Conservation (phyloP, 2,113 vertebrate genomes). For the Vireo altiloquus region DNA sequence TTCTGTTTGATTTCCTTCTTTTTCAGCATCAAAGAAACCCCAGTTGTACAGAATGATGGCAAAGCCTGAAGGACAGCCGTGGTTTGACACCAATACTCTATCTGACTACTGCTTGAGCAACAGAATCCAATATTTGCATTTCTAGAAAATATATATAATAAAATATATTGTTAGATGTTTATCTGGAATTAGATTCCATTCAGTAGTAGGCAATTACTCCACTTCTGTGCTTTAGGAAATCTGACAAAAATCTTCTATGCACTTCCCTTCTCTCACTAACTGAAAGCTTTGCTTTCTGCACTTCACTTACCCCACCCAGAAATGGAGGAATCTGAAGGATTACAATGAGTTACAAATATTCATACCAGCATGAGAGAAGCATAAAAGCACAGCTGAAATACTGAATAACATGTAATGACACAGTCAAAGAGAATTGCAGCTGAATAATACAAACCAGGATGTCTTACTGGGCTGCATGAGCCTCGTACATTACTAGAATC, state of each 20-base stretch:
- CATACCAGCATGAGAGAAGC: background rate
- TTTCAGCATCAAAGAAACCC: constrained; percentile 42
- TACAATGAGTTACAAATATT: background rate
- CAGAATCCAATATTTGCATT: background rate
- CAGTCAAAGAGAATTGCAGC: background rate
- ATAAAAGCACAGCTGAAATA: background rate
- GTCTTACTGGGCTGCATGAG: background rate
- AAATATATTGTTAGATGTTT: background rate
- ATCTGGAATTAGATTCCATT: background rate
- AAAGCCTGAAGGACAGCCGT: background rate
- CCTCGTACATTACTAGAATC: background rate
- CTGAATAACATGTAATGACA: background rate
- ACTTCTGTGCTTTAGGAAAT: background rate
- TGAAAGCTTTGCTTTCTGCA: background rate
- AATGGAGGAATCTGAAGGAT: background rate
- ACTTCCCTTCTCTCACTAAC: background rate
- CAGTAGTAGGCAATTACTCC: background rate
- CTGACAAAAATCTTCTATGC: background rate
- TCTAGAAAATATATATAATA: background rate
- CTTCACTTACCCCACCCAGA: background rate
- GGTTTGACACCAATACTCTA: background rate
- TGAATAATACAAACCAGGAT: background rate
- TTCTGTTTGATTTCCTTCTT: constrained; percentile 42
- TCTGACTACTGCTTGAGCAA: background rate
- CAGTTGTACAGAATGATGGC: background rate